Evolutionary conservation across 1,140 invertebrate genomes (phyloP).

Genomic region (Telenomus remus): DNA sequence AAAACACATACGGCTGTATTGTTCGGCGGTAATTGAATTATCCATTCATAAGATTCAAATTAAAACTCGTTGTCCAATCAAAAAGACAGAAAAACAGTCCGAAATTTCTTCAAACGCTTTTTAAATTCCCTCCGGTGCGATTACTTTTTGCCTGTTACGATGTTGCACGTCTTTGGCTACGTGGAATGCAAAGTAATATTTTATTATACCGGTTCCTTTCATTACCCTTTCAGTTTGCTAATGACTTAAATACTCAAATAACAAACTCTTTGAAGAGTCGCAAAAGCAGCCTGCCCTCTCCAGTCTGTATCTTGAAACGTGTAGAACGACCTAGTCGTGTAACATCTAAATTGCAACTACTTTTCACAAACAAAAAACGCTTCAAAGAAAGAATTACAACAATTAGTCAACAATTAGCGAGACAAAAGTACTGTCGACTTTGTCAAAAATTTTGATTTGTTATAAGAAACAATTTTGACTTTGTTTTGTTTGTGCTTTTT

Average conservation of each 20-base stretch:
- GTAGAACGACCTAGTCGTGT: constrained; percentile 3
- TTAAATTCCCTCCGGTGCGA: background rate
- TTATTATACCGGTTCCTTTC: constrained; percentile 34
- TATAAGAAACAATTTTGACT: too few species aligned
- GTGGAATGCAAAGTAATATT: constrained; percentile 15
- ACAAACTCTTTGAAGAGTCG: constrained; percentile 44
- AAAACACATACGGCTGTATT: too few species aligned
- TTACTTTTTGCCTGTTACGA: background rate
- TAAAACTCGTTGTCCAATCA: too few species aligned
- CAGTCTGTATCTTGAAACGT: constrained; percentile 3
- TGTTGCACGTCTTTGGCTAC: constrained; percentile 8
- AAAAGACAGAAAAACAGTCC: background rate
- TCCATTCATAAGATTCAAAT: too few species aligned
- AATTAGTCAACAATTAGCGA: too few species aligned
- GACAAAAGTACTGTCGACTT: too few species aligned
- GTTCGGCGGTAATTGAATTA: too few species aligned
- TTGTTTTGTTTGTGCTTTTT: too few species aligned
- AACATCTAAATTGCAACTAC: background rate
- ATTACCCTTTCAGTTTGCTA: constrained; percentile 23
- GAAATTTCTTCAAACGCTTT: too few species aligned
- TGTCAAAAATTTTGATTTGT: too few species aligned
- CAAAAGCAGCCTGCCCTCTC: constrained; percentile 3
- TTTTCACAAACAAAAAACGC: background rate
- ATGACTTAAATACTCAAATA: constrained; percentile 51
- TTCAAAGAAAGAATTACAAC: too few species aligned